Percentiles rank a stretch among this genome's conserved stretches.
phyloP scores from a whole-genome alignment of 2,113 vertebrate genomes.

The Ursus arctos region DNA sequence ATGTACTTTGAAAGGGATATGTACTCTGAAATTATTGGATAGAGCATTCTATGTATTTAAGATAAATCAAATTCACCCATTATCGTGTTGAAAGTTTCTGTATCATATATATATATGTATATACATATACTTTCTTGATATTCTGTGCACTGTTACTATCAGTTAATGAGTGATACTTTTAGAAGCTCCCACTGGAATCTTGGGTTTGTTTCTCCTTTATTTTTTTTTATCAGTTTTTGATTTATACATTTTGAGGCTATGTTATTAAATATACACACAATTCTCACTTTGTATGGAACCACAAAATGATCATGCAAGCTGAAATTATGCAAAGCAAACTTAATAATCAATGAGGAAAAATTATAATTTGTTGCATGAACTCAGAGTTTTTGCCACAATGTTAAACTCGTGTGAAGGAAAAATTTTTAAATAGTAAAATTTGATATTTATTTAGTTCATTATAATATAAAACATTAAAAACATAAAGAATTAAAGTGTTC shows the following conservation, averaged over 20 bases:
- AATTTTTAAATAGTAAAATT: background rate
- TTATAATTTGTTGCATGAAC: background rate
- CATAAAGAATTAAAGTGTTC: background rate
- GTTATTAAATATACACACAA: background rate
- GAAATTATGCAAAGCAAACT: background rate
- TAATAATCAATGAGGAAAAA: background rate
- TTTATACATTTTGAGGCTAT: background rate
- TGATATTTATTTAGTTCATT: background rate
- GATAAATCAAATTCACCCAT: background rate
- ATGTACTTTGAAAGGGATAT: background rate
- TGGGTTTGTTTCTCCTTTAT: background rate
- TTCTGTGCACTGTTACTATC: background rate
- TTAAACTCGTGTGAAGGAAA: background rate
- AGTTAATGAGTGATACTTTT: background rate
- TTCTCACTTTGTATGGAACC: background rate
- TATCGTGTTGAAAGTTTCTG: background rate
- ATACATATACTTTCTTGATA: background rate
- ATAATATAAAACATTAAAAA: background rate
- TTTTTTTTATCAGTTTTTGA: background rate
- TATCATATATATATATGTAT: background rate
- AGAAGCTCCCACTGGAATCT: background rate
- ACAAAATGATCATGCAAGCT: background rate
- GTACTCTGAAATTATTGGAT: background rate
- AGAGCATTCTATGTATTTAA: background rate
- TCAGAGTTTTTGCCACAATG: background rate